Evolutionary conservation across 2,797 vertebrate genomes (phyloP), one percentile per base, ranked within the genome.

Genomic region (Tolypeutes matacus): DNA sequence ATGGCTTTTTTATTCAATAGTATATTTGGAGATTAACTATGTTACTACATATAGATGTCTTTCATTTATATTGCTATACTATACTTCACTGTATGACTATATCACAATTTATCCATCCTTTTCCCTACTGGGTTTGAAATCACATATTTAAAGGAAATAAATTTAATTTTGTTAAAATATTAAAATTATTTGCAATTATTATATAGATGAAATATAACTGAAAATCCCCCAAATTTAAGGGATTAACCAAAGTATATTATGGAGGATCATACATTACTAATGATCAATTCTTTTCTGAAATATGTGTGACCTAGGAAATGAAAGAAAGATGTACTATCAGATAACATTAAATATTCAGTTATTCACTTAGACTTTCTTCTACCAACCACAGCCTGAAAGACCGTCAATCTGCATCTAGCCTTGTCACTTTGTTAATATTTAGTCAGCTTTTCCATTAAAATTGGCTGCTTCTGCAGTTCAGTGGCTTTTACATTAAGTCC

Each of bases 391-490:
- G 34, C 1, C 84, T 27, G 34, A 60, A 65, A 56, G 64, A 49
- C 34, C 65, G 53, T 60, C 69, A 29, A 29, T 29, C 62, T 65
- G 81, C 21, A 80, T n/a, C 29, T 78, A 42, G 9, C 4, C 70
- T 89, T 88, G 77, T 86, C 93, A 70, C 29, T 69, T 69, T 96
- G 97, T 96, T 96, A 97, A 97, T 97, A 86, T 97, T 96, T 96
- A 96, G 77, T 64, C 72, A 93, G 49, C 36, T 62, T 91, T 92
- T 46, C 92, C 85, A 94, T 92, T 95, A 76, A 91, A 87, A 78
- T 29, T 69, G 86, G 29, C 80, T 86, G 18, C 36, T 82, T 70
- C 73, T 72, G 78, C 53, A 84, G 92, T 89, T 92, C 92, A 96
- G 96, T 96, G 84, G 62, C 21, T 60, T 95, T 77, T 81, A 21